Base-by-base conservation (phyloP, 2,888 invertebrate species). In the Malthinus seriepunctatus region DNA sequence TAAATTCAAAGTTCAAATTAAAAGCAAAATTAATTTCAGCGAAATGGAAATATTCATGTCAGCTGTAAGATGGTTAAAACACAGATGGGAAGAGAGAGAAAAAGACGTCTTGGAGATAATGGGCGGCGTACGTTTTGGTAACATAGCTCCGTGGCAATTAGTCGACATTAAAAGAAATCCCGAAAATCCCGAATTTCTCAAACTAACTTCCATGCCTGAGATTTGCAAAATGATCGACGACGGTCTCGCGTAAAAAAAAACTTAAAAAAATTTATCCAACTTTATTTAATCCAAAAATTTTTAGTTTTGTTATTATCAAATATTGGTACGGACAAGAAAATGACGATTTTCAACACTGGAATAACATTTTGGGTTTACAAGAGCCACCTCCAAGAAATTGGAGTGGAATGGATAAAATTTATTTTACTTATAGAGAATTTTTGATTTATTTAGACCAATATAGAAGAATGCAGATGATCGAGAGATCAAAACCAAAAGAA, bases 21-120 rank as follows among this genome's bases (percentile, higher is more conserved):
- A n/a, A n/a, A n/a, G n/a, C n/a, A n/a, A n/a, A n/a, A n/a, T 39
- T 42, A 11, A 14, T 42, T 68, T 15, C 61, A 85, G 86, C 69
- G 89, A 90, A 77, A 86, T 88, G 80, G 89, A 91, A 77, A 85
- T 91, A 0, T 83, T 91, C 38, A 90, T 92, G 89, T 85, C 91
- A 0, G 91, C 88, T 0, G 87, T 91, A 0, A 82, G 91, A 12
- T 93, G 93, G 93, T 73, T 93, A 14, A 86, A 87, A 73, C 83
- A 86, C 46, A 84, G 89, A 68, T 91, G 90, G 90, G 71, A 82
- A 0, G 78, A 81, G 1, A 82, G 92, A 1, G 81, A 84, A 12
- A 75, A 79, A 12, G 71, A 81, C 61, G 80, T 87, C 14, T 77
- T 85, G 0, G 84, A 87, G 6, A 81, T 92, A 0, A 81, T 91